A percentile compares a stretch with the other conserved stretches of the same genome.
Evolutionary conservation across 2,113 vertebrate genomes (phyloP).

Genomic region (Trogon melanurus): DNA sequence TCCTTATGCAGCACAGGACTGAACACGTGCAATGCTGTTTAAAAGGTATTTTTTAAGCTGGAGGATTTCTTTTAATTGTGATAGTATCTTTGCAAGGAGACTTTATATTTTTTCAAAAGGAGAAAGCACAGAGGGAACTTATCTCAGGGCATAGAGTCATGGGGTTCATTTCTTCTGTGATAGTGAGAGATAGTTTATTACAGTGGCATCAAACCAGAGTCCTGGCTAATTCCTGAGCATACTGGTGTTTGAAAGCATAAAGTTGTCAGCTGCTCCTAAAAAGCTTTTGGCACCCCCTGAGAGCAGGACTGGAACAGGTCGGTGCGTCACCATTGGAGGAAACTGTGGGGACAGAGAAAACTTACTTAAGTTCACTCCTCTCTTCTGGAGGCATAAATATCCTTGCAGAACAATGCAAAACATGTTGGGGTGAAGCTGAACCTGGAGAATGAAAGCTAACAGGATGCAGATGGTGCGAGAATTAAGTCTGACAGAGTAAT

Average conservation of each 20-base stretch:
- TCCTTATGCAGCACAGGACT: background rate
- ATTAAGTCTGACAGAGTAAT: constrained; percentile 1
- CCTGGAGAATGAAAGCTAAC: constrained; percentile 42
- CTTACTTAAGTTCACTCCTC: background rate
- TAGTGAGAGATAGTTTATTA: background rate
- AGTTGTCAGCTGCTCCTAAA: background rate
- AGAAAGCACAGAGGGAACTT: background rate
- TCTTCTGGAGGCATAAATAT: constrained; percentile 25
- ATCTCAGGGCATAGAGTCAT: background rate
- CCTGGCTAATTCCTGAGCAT: background rate
- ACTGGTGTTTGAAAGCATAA: background rate
- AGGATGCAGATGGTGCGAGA: constrained; percentile 60
- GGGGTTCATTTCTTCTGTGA: background rate
- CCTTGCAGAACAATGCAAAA: constrained; percentile 11
- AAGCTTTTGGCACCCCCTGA: background rate
- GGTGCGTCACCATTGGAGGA: background rate
- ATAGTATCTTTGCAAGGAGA: background rate
- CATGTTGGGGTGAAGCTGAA: constrained; percentile 7
- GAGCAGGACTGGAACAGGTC: background rate
- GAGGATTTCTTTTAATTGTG: background rate
- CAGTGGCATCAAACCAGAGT: background rate
- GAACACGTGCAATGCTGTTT: background rate
- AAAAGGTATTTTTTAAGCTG: background rate
- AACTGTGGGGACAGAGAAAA: background rate
- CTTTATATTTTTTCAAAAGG: background rate